phyloP scores from a whole-genome alignment of 2,113 vertebrate genomes.

The Pelodiscus sinensis region DNA sequence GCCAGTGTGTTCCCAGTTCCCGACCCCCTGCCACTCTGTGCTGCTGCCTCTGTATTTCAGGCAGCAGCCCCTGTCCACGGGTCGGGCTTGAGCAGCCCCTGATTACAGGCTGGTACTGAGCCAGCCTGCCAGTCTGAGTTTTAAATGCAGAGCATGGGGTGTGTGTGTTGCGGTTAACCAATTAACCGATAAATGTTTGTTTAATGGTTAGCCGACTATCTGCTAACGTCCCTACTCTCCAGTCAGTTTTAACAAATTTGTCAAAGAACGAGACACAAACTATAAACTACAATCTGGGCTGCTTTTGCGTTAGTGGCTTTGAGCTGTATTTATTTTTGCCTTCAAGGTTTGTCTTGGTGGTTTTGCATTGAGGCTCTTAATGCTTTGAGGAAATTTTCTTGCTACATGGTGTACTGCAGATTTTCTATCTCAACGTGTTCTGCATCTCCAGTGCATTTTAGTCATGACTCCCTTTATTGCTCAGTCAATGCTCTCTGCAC shows the following conservation, averaged over 20 bases:
- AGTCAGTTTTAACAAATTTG: background rate
- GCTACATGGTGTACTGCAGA: background rate
- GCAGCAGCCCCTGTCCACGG: no score
- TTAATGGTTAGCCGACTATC: no score
- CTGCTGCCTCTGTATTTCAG: no score
- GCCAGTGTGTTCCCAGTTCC: no score
- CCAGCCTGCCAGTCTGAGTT: no score
- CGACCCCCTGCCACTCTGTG: no score
- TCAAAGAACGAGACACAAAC: rapidly evolving
- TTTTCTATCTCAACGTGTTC: rapidly evolving
- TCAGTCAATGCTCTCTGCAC: rapidly evolving
- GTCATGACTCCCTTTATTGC: background rate
- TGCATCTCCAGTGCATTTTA: background rate
- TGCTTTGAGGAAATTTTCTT: rapidly evolving
- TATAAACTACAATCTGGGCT: background rate
- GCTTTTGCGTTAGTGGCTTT: background rate
- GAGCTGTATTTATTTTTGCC: rapidly evolving
- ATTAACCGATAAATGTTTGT: no score
- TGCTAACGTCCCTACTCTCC: background rate
- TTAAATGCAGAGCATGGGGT: no score
- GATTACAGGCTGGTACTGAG: no score
- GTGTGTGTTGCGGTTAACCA: no score
- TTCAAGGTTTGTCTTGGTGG: background rate
- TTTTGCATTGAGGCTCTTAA: rapidly evolving
- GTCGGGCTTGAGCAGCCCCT: no score